Conservation (phyloP, 2,888 invertebrate species). For the Salpingus planirostris region DNA sequence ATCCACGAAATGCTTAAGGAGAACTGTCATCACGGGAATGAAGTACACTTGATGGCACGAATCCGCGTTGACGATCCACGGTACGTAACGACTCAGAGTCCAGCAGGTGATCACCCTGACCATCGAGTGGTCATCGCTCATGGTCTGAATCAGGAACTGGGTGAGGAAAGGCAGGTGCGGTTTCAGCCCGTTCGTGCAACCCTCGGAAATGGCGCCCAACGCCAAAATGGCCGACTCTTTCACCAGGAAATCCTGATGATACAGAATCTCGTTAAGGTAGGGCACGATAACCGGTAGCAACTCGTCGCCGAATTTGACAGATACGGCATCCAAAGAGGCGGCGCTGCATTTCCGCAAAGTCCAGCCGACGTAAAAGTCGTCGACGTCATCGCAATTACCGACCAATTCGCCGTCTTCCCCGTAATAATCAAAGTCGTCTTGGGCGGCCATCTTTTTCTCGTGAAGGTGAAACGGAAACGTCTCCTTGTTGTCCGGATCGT, state of each 20-base stretch:
- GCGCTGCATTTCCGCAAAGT: conserved; percentile 98
- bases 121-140: conserved; percentile 58
- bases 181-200: conserved; percentile 57
- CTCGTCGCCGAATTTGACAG: conserved; percentile 92
- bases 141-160: conserved; percentile 56
- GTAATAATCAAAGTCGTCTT: conserved; percentile 54
- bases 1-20: conserved; percentile 61
- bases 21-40: conserved; percentile 60
- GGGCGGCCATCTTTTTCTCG: conserved; percentile 25
- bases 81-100: conserved; percentile 66
- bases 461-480: conserved; percentile 96
- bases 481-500: conserved; percentile 94
- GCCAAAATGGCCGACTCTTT: conserved; percentile 93
- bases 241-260: conserved; percentile 89
- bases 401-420: conserved; percentile 50
- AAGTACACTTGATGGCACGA: conserved; percentile 44
- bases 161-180: conserved; percentile 60
- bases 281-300: conserved; percentile 88
- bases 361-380: conserved; percentile 55
- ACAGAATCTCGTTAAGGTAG: conserved; percentile 90
- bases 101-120: conserved; percentile 71
- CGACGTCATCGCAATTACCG: conserved; percentile 26
- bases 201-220: conserved; percentile 52
- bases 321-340: conserved; percentile 92
- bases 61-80: conserved; percentile 61